Conservation (phyloP, 2,113 vertebrate species). For the Cheilinus undulatus region DNA sequence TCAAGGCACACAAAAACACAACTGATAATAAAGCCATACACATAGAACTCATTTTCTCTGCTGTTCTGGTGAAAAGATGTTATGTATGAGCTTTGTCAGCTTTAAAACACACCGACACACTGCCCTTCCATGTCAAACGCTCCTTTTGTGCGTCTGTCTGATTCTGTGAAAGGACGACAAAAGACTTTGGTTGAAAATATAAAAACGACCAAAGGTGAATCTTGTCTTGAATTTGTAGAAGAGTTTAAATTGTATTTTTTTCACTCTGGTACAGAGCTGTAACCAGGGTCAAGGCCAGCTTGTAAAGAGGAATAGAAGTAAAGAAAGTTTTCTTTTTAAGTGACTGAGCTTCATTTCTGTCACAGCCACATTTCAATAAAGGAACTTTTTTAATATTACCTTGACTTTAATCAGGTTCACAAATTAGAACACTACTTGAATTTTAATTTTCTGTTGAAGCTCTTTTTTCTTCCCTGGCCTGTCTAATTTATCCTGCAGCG, state of each 20-base stretch:
- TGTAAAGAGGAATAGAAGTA: slow-evolving; percentile 1
- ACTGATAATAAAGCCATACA: no score
- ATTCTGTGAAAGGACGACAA: neutral
- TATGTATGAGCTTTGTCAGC: no score
- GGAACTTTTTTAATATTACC: slow-evolving; percentile 27
- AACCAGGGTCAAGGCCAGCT: slow-evolving; percentile 32
- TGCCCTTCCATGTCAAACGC: neutral
- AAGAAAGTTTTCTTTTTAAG: slow-evolving; percentile 41
- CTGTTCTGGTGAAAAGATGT: no score
- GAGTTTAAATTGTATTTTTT: slow-evolving; percentile 34
- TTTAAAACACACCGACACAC: neutral
- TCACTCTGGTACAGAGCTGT: slow-evolving; percentile 6
- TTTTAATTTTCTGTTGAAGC: neutral
- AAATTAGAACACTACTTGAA: slow-evolving; percentile 26
- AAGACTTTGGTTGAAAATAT: neutral
- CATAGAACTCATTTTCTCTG: no score
- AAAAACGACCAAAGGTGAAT: slow-evolving; percentile 35
- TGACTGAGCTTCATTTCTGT: slow-evolving; percentile 43
- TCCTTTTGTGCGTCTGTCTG: slow-evolving; percentile 3
- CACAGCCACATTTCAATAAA: slow-evolving; percentile 39
- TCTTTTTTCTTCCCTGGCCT: neutral
- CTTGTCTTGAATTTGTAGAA: slow-evolving; percentile 48
- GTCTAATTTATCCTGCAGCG: slow-evolving; percentile 17
- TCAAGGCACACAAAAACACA: no score
- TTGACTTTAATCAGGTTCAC: slow-evolving; percentile 41